Base-by-base conservation (phyloP, 2,888 invertebrate genomes). In the Polylopha cassiicola region DNA sequence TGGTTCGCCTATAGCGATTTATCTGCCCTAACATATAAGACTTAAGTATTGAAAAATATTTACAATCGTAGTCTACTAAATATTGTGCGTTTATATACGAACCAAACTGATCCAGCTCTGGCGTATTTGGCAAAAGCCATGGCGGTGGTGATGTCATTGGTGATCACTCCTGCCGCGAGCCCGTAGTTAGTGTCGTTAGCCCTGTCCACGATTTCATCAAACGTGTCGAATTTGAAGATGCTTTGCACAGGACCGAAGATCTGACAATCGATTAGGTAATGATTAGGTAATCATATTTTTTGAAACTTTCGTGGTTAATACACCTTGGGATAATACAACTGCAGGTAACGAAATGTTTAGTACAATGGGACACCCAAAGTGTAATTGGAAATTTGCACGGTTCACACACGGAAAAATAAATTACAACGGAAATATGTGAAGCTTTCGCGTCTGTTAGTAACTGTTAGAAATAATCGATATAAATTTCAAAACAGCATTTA, bases 231-330 rank as follows among this genome's bases (percentile, higher is more conserved):
- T 72, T 94, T 95, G 32, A 96, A 82, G 51, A 97, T 94, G 38
- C 91, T 90, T 78, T 95, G 95, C 0, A 97, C 96, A 1, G 97
- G 97, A 0, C 97, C 97, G 67, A 97, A 97, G 55, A 97, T 97
- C 94, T 95, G 55, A 4, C 58, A 53, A 8, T 14, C 3, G 10
- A 22, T 4, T 17, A 4, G 4, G 4, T 17, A 6, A 4, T 4
- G 17, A 17, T 17, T 17, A 17, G 17, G 17, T 6, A 17, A n/a
- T 17, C 4, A 17, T 4, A 13, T 4, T 8, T 15, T 17, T 9
- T 28, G 4, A 17, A 17, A 17, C 4, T 26, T 10, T 7, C 4
- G 6, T 17, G 4, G 17, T 17, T 17, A 4, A 6, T 17, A 17
- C 6, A n/a, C 17, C 4, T 17, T 17, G 4, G 17, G 4, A 17